Evolutionary conservation across 2,113 vertebrate species (phyloP).

Genomic region (Aspidoscelis tigris): DNA sequence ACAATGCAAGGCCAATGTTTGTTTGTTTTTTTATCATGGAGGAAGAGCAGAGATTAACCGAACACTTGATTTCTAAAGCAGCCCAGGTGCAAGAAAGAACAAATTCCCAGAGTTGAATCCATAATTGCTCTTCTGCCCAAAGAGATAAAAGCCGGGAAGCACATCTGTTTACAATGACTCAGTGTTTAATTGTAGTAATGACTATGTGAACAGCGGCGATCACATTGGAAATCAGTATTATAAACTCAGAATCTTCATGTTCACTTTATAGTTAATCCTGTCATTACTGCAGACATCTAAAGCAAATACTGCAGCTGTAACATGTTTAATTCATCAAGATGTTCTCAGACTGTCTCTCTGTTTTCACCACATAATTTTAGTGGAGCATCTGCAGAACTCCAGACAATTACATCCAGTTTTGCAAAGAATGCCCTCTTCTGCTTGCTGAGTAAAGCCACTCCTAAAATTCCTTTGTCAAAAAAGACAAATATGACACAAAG

Average conservation of each 20-base stretch:
- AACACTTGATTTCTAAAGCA: slow-evolving; percentile 48
- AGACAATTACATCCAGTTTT: slow-evolving; percentile 53
- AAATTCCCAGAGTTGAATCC: slow-evolving; percentile 44
- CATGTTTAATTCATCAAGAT: slow-evolving; percentile 75
- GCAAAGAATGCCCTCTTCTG: slow-evolving; percentile 55
- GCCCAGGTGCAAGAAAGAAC: slow-evolving; percentile 52
- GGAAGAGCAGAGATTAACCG: slow-evolving; percentile 48
- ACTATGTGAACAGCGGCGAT: slow-evolving; percentile 53
- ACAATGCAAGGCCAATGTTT: slow-evolving; percentile 33
- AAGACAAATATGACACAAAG: slow-evolving; percentile 19
- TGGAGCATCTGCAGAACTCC: slow-evolving; percentile 68
- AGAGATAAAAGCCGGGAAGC: slow-evolving; percentile 34
- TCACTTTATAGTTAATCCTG: slow-evolving; percentile 67
- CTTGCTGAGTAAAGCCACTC: slow-evolving; percentile 51
- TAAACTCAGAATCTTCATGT: slow-evolving; percentile 63
- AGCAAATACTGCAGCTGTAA: slow-evolving; percentile 70
- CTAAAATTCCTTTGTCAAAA: slow-evolving; percentile 31
- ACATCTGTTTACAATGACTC: slow-evolving; percentile 60
- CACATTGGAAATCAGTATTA: slow-evolving; percentile 65
- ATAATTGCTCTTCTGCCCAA: slow-evolving; percentile 47
- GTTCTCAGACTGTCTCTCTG: slow-evolving; percentile 58
- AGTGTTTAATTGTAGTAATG: slow-evolving; percentile 56
- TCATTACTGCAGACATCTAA: slow-evolving; percentile 67
- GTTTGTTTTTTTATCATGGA: slow-evolving; percentile 7
- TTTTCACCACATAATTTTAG: slow-evolving; percentile 65